Evolutionary conservation across 2,797 vertebrate genomes (phyloP), one percentile per base, ranked within the genome.

Genomic region (Numenius phaeopus): DNA sequence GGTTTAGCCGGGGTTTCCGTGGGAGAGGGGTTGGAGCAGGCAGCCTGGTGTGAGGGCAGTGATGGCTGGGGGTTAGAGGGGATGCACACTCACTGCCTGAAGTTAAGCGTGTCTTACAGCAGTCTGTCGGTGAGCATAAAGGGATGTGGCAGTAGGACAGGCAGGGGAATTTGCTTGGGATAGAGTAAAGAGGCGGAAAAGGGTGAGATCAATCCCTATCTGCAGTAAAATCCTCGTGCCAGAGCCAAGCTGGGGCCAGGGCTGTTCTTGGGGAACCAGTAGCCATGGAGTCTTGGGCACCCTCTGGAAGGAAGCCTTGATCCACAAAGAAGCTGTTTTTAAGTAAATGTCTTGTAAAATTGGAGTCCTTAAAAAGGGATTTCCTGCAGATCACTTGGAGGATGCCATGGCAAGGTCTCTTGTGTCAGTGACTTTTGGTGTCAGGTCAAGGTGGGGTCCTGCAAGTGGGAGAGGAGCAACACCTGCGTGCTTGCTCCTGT

Each of bases 401-500:
- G 11, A 46, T n/a, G n/a, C n/a, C 23, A 1, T 34, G 52, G 40
- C 2, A 1, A 44, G 18, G 21, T 39, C 15, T 57, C 11, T 21
- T 34, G 10, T 26, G n/a, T 17, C 5, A 3, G 39, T 23, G 26
- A n/a, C 29, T 39, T 70, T 37, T 32, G 11, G 11, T 37, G 20
- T 30, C 26, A 17, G 24, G 11, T 71, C 6, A 34, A 66, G 37
- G 27, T 40, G 29, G 19, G 59, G 34, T 50, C 75, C 64, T 76
- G 27, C 37, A 44, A 42, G 24, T 7, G 20, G 40, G n/a, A 69
- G 14, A 66, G 37, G 52, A 87, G 20, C 67, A 57, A 14, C 10
- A 10, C 39, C 30, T 17, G 19, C 2, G 8, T 34, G 26, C 21
- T 66, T 0, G 1, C 40, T 66, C 32, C 47, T 1, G 0, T 49